phyloP scores from a whole-genome alignment of 2,113 vertebrate genomes.

The Grallaria varia region DNA sequence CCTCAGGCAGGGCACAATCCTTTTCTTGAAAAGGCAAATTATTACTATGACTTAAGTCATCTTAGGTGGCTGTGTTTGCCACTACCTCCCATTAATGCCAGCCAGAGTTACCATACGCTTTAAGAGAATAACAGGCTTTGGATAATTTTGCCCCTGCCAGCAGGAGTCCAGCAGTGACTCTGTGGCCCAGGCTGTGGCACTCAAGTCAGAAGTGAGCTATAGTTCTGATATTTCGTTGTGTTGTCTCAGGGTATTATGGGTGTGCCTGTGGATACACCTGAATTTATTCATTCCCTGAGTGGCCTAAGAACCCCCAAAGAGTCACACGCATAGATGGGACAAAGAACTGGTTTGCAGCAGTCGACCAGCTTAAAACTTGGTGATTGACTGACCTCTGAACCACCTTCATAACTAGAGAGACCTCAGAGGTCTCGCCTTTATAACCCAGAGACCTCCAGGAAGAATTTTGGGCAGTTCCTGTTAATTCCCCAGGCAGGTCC shows the following conservation, averaged over 20 bases:
- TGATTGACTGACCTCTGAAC: not conserved
- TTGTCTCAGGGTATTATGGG: not conserved
- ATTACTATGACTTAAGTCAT: not conserved
- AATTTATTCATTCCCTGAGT: not conserved
- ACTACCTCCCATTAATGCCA: not conserved
- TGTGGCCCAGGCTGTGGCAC: not conserved
- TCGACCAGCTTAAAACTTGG: not conserved
- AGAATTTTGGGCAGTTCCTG: not conserved
- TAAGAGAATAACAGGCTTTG: not conserved
- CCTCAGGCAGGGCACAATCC: not conserved
- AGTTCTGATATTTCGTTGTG: not conserved
- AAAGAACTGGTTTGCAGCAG: not conserved
- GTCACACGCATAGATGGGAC: not conserved
- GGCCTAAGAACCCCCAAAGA: not conserved
- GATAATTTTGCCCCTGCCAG: not conserved
- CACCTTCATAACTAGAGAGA: not conserved
- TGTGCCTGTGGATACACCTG: not conserved
- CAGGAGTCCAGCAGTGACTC: not conserved
- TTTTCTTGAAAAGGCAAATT: not conserved
- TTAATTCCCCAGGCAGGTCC: not conserved
- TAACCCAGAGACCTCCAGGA: not conserved
- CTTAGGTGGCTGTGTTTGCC: not conserved
- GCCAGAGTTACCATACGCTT: not conserved
- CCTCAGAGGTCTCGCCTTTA: not conserved
- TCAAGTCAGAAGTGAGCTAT: not conserved